Evolutionary conservation across 2,888 invertebrate genomes (phyloP).

Genomic region (Steromphala cineraria): DNA sequence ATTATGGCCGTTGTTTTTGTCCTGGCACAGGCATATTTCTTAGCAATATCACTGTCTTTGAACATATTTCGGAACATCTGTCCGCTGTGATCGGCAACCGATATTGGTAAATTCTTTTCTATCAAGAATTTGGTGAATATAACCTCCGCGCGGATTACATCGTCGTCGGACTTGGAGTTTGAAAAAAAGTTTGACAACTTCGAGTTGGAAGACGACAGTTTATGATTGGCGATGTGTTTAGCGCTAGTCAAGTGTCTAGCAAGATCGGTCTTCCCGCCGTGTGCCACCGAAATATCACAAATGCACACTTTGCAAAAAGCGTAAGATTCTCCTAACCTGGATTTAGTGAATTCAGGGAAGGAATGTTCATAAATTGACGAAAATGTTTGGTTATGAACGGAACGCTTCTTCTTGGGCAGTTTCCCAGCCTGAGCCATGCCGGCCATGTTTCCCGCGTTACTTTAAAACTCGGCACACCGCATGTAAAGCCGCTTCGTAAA

Average conservation of each 20-base stretch:
- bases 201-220: neutral
- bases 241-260: neutral
- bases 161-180: neutral
- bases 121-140: neutral
- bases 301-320: neutral
- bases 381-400: too few species aligned
- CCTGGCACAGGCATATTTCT: neutral
- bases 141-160: neutral
- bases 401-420: too few species aligned
- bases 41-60: neutral
- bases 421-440: too few species aligned
- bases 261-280: neutral
- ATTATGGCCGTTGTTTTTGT: neutral
- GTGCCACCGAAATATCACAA: neutral
- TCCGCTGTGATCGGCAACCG: neutral
- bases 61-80: neutral
- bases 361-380: too few species aligned
- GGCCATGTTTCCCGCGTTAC: too few species aligned
- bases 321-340: neutral
- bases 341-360: neutral
- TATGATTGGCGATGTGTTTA: neutral
- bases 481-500: too few species aligned
- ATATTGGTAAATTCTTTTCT: neutral
- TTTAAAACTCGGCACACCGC: too few species aligned
- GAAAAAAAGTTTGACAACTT: neutral